A percentile compares a stretch with the other conserved stretches of the same genome.
Evolutionary conservation across 2,113 vertebrate species (phyloP).

Genomic region (Zonotrichia leucophrys): DNA sequence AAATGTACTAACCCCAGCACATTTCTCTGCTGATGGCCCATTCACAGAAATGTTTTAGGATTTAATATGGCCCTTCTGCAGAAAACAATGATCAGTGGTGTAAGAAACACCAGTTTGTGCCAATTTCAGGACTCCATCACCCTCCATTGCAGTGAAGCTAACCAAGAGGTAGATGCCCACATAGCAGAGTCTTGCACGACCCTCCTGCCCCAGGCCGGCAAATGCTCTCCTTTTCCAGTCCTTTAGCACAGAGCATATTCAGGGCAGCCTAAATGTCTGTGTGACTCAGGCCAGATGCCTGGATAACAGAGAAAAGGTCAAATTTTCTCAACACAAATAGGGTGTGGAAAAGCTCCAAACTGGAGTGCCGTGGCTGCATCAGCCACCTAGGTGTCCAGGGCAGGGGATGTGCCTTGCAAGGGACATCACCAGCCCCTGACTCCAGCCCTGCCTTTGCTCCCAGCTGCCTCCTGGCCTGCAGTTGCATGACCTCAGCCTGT

Average conservation of each 20-base stretch:
- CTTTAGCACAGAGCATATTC: neutral
- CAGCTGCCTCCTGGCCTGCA: neutral
- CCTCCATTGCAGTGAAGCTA: neutral
- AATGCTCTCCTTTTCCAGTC: neutral
- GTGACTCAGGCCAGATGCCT: neutral
- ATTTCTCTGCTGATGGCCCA: neutral
- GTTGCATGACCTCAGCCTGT: neutral
- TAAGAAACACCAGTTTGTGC: neutral
- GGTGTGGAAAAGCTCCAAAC: fast-evolving
- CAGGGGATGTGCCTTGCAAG: neutral
- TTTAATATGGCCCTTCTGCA: neutral
- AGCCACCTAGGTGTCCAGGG: neutral
- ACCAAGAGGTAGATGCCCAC: neutral
- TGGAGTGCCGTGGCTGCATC: fast-evolving
- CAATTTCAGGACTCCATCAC: neutral
- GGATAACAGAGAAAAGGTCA: neutral
- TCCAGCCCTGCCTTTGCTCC: neutral
- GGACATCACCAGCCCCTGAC: neutral
- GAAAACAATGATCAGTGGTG: neutral
- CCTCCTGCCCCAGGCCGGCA: neutral
- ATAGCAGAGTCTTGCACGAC: neutral
- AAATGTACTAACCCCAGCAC: fast-evolving
- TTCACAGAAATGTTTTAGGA: neutral
- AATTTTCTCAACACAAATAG: neutral
- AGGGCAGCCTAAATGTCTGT: neutral